Percentiles rank a stretch among this genome's conserved stretches.
Conservation (phyloP, 2,797 vertebrate species). For the Antennarius maculatus region DNA sequence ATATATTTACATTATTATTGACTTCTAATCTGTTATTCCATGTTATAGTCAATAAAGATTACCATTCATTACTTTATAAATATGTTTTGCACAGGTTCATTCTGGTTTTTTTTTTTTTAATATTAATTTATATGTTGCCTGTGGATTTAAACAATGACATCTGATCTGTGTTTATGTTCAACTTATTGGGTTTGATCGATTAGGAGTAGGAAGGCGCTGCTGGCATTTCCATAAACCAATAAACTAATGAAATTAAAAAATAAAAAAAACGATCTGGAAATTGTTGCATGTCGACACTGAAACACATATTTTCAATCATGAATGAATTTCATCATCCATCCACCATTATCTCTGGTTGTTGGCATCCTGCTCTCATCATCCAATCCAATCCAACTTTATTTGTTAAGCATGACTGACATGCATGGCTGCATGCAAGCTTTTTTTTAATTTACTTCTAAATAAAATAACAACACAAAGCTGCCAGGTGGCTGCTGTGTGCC, state of each 20-base stretch:
- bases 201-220: neutral
- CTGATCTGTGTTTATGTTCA: neutral
- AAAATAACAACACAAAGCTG: slow-evolving; percentile 46
- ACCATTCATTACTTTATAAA: neutral
- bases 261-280: neutral
- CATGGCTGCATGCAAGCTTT: slow-evolving; percentile 12
- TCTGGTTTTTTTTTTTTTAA: neutral
- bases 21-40: too few relatives aligned
- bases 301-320: neutral
- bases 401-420: slow-evolving; percentile 22
- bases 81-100: neutral
- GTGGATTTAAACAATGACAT: neutral
- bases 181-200: neutral
- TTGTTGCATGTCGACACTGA: neutral
- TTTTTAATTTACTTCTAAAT: slow-evolving; percentile 32
- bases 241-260: neutral
- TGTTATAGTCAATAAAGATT: too few relatives aligned
- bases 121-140: neutral
- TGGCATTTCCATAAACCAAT: too few relatives aligned
- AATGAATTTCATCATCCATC: slow-evolving; percentile 1
- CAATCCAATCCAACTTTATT: too few relatives aligned
- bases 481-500: slow-evolving; percentile 31
- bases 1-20: too few relatives aligned
- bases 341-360: slow-evolving; percentile 1
- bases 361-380: slow-evolving; percentile 15